Evolutionary conservation across 2,113 vertebrate genomes (phyloP).

Genomic region (Potamarius usumacintae): DNA sequence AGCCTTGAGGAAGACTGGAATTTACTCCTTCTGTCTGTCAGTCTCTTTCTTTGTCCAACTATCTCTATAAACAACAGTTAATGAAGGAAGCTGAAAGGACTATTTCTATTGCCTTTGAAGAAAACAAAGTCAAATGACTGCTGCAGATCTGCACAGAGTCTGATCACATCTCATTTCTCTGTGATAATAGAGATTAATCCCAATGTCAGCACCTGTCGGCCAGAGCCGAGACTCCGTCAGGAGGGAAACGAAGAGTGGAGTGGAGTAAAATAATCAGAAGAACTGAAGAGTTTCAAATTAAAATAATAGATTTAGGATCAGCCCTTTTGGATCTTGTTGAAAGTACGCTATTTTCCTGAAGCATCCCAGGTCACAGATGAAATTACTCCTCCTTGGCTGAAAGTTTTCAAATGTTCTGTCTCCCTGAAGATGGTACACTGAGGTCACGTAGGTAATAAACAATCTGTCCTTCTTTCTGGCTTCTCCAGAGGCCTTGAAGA

Average conservation of each 20-base stretch:
- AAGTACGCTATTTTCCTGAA: neutral
- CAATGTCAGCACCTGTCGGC: neutral
- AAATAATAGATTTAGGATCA: neutral
- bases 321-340: neutral
- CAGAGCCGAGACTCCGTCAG: neutral
- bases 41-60: neutral
- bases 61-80: conserved; percentile 11
- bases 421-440: neutral
- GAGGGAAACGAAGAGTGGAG: neutral
- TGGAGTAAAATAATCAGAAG: neutral
- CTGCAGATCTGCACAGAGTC: conserved; percentile 2
- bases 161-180: conserved; percentile 17
- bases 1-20: neutral
- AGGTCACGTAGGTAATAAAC: neutral
- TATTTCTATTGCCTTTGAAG: neutral
- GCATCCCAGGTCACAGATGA: neutral
- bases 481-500: neutral
- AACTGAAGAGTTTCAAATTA: neutral
- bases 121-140: conserved; percentile 26
- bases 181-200: conserved; percentile 23
- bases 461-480: neutral
- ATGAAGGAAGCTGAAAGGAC: neutral
- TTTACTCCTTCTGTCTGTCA: conserved; percentile 10
- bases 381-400: neutral
- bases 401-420: neutral